Percentiles rank a stretch among this genome's conserved stretches.
Evolutionary conservation across 2,113 vertebrate genomes (phyloP).

Genomic region (Oreochromis niloticus): DNA sequence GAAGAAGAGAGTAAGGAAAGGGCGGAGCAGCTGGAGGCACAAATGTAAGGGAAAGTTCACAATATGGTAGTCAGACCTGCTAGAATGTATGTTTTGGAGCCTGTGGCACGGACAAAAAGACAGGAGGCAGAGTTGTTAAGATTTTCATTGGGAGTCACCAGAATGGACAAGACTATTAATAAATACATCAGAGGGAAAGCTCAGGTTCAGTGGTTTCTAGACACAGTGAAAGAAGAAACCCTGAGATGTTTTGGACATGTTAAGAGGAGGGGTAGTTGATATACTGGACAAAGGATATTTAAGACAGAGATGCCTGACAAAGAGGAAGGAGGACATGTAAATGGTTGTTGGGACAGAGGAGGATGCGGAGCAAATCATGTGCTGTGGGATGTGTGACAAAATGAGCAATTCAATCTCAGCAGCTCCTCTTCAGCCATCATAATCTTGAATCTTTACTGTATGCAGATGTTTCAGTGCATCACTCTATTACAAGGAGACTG

Average conservation of each 20-base stretch:
- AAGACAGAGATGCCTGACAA: no score
- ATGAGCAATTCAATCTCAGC: neutral
- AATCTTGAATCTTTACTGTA: neutral
- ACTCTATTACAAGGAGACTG: neutral
- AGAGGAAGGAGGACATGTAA: no score
- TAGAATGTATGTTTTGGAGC: no score
- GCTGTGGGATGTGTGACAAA: fast-evolving
- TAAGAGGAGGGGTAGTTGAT: no score
- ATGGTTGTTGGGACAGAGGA: neutral
- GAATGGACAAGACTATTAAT: fast-evolving
- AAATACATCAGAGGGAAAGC: neutral
- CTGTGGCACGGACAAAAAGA: no score
- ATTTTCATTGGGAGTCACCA: neutral
- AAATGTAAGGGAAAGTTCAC: no score
- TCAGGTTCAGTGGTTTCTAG: neutral
- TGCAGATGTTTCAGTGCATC: neutral
- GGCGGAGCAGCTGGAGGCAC: neutral
- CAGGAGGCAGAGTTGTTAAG: neutral
- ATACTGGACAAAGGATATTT: no score
- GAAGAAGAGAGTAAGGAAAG: neutral
- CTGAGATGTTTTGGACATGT: no score
- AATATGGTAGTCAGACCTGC: no score
- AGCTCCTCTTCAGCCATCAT: neutral
- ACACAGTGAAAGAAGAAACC: neutral
- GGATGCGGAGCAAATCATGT: neutral